phyloP scores from a whole-genome alignment of 2,797 vertebrate genomes.

The Amphiprion clarkii region DNA sequence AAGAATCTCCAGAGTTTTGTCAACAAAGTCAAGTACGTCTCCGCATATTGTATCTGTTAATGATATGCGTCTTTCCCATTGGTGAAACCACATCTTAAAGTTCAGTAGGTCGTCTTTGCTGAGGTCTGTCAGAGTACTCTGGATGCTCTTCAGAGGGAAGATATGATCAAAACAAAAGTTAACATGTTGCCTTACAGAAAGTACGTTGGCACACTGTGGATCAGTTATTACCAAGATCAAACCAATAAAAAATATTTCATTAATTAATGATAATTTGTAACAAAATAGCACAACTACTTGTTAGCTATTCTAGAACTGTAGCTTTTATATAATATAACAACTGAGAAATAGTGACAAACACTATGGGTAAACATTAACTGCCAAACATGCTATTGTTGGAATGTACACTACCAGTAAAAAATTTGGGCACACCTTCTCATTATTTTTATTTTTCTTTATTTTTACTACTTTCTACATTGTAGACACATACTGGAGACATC shows the following conservation, averaged over 20 bases:
- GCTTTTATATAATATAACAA: no score
- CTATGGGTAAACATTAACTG: not conserved
- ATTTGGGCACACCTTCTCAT: no score
- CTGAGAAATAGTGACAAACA: no score
- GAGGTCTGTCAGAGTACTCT: slow-evolving; percentile 37
- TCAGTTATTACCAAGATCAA: not conserved
- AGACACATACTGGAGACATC: no score
- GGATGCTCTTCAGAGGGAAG: slow-evolving; percentile 66
- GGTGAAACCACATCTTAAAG: slow-evolving; percentile 63
- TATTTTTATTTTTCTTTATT: no score
- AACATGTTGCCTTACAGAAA: not conserved
- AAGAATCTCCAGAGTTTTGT: slow-evolving; percentile 70
- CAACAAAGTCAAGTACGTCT: slow-evolving; percentile 80
- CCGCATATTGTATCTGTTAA: slow-evolving; percentile 39
- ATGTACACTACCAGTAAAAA: not conserved
- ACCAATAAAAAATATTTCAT: no score
- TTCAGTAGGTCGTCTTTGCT: slow-evolving; percentile 29
- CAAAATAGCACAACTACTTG: no score
- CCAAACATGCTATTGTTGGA: not conserved
- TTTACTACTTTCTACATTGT: no score
- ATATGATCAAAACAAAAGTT: not conserved
- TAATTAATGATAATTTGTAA: no score
- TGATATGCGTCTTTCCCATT: slow-evolving; percentile 20
- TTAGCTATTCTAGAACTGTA: no score
- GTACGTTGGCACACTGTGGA: not conserved